Evolutionary conservation across 1,140 invertebrate species (phyloP), one percentile per base, ranked within the genome.

Genomic region (Drosophila ironensis): DNA sequence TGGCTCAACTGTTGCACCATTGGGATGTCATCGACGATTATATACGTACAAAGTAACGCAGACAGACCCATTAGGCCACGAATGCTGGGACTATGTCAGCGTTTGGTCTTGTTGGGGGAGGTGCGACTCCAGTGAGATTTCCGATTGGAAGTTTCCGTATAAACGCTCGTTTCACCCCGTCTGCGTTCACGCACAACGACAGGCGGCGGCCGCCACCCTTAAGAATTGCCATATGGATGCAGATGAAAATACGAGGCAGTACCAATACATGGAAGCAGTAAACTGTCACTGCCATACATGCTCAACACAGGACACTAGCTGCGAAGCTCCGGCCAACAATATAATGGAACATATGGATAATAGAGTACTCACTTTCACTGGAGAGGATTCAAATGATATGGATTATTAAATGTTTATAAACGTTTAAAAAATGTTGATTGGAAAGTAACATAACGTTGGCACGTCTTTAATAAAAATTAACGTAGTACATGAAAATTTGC

Each of bases 91-190:
- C 71, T 91, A 92, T 16, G 91, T 96, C 2, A 93, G 92, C 20
- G 94, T 96, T 2, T 92, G 92, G 90, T 94, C 94, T 0, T 97
- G 96, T 81, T 96, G 95, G 94, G 96, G 96, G 47, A 92, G 95
- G 22, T 97, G 96, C 67, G 93, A 95, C 78, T 96, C 95, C 0
- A 95, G 94, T 76, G 96, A 97, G 93, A 95, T 96, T 51, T 94
- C 95, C 0, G 95, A 97, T 89, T 97, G 94, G 93, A 92, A 95
- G 80, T 96, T 97, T 88, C 96, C 96, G 0, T 97, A 94, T 84
- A 97, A 96, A 88, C 92, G 93, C 25, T 95, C 95, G 3, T 92
- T 93, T 67, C 96, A 97, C 88, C 95, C 95, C 0, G 95, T 97
- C 1, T 97, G 96, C 89, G 93, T 96, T 9, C 96, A 96, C 81